These are phyloP conservation scores for Galaxias olidus DNA, from an alignment of 2,797 vertebrate genomes.

Conservation along the genomic window DNA sequence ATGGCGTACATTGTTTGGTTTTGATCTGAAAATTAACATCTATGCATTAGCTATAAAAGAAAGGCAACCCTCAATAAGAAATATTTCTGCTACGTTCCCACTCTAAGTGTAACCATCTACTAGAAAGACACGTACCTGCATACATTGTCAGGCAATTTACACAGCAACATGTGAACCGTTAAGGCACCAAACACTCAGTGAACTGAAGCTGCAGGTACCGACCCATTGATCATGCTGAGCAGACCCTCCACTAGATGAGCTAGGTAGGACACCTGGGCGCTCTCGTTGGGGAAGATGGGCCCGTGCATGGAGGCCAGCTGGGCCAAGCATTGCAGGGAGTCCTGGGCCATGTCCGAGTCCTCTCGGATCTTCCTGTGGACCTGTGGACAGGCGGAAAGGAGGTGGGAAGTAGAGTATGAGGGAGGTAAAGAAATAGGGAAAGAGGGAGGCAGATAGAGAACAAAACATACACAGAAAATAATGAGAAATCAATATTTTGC, in stretches of 20 bases:
- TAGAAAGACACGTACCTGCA: too few species aligned
- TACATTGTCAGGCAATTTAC: too few species aligned
- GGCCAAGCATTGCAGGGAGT: slow-evolving; percentile 96
- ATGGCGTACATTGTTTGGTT: too few species aligned
- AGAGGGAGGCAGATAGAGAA: neutral
- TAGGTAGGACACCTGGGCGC: slow-evolving; percentile 95
- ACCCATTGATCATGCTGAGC: slow-evolving; percentile 98
- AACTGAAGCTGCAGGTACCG: slow-evolving; percentile 56
- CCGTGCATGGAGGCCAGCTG: slow-evolving; percentile 97
- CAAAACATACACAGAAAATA: too few species aligned
- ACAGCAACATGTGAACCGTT: too few species aligned
- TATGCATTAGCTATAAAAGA: too few species aligned
- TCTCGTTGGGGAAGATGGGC: slow-evolving; percentile 94
- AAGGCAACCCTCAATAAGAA: too few species aligned
- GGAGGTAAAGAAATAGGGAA: neutral
- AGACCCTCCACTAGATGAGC: slow-evolving; percentile 98
- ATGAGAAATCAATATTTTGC: neutral
- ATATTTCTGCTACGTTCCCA: too few species aligned
- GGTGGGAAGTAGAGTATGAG: neutral
- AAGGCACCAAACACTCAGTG: too few species aligned
- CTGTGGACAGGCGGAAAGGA: slow-evolving; percentile 70
- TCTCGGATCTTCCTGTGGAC: slow-evolving; percentile 98
- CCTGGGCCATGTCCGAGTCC: slow-evolving; percentile 99
- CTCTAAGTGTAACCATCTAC: too few species aligned
- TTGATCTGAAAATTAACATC: too few species aligned